A percentile compares a stretch with the other conserved stretches of the same genome.
phyloP scores from a whole-genome alignment of 1,140 invertebrate species.

The Lethocerus indicus region DNA sequence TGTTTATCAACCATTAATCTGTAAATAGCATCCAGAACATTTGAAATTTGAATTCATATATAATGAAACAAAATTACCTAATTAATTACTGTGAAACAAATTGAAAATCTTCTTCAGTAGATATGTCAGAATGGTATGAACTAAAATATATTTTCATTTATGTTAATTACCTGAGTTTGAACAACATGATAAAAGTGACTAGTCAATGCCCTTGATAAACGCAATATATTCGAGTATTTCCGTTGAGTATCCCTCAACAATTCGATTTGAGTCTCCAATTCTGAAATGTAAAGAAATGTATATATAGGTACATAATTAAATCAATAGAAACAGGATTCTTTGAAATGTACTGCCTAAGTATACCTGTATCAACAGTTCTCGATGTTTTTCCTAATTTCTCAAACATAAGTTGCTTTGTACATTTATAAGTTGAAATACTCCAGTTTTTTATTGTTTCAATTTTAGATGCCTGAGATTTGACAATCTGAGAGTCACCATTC shows the following conservation, averaged over 20 bases:
- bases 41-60: too few relatives aligned
- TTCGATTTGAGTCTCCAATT: slow-evolving; percentile 86
- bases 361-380: slow-evolving; percentile 74
- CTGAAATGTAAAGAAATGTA: slow-evolving; percentile 29
- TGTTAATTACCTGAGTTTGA: slow-evolving; percentile 46
- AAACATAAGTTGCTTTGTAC: slow-evolving; percentile 85
- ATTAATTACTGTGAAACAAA: too few relatives aligned
- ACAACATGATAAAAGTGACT: slow-evolving; percentile 82
- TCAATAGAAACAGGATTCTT: not conserved
- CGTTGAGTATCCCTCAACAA: slow-evolving; percentile 80
- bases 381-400: slow-evolving; percentile 89
- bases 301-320: not conserved
- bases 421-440: slow-evolving; percentile 95
- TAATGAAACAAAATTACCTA: too few relatives aligned
- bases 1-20: too few relatives aligned
- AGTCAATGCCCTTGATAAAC: slow-evolving; percentile 64
- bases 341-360: slow-evolving; percentile 7
- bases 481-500: slow-evolving; percentile 39
- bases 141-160: too few relatives aligned
- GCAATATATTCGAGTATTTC: slow-evolving; percentile 78
- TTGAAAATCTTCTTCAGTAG: too few relatives aligned
- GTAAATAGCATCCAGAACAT: too few relatives aligned
- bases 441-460: slow-evolving; percentile 87
- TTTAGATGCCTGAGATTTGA: slow-evolving; percentile 46
- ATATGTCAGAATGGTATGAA: too few relatives aligned